A percentile compares a stretch with the other conserved stretches of the same genome.
Conservation (phyloP, 2,888 invertebrate species). For the Cataglyphis albicans region DNA sequence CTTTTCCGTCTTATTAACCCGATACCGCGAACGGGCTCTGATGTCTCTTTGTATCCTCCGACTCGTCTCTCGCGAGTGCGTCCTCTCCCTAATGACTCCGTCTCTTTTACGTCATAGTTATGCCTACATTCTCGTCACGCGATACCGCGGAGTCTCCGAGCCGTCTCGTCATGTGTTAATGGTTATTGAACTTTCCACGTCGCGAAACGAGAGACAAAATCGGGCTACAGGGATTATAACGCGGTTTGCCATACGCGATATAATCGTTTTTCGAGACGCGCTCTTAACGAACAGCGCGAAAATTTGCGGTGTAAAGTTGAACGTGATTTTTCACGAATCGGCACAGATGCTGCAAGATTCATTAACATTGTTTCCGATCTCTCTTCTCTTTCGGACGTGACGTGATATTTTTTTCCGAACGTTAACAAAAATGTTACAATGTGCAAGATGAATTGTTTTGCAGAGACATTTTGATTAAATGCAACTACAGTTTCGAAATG, state of each 20-base stretch:
- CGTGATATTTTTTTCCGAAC: background rate
- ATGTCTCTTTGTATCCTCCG: background rate
- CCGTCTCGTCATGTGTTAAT: constrained; percentile 22
- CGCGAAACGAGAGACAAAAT: constrained; percentile 30
- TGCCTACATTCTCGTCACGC: constrained; percentile 46
- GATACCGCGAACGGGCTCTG: constrained; percentile 34
- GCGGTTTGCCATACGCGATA: constrained; percentile 29
- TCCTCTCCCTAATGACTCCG: constrained; percentile 56
- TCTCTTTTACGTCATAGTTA: constrained; percentile 62
- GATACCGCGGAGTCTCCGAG: constrained; percentile 37
- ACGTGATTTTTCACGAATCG: constrained; percentile 26
- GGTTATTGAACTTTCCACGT: constrained; percentile 52
- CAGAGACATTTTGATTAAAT: background rate
- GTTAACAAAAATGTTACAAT: background rate
- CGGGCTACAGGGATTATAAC: constrained; percentile 3
- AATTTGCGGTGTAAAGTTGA: constrained; percentile 23
- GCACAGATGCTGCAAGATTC: background rate
- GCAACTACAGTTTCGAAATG: background rate
- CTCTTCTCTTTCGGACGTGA: constrained; percentile 1
- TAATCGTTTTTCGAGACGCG: constrained; percentile 28
- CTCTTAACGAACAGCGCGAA: constrained; percentile 29
- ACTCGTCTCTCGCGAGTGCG: constrained; percentile 41
- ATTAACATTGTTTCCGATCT: background rate
- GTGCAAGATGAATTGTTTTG: background rate
- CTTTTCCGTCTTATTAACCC: constrained; percentile 66